Evolutionary conservation across 2,888 invertebrate species (phyloP).

Genomic region (Leucophora obtusa): DNA sequence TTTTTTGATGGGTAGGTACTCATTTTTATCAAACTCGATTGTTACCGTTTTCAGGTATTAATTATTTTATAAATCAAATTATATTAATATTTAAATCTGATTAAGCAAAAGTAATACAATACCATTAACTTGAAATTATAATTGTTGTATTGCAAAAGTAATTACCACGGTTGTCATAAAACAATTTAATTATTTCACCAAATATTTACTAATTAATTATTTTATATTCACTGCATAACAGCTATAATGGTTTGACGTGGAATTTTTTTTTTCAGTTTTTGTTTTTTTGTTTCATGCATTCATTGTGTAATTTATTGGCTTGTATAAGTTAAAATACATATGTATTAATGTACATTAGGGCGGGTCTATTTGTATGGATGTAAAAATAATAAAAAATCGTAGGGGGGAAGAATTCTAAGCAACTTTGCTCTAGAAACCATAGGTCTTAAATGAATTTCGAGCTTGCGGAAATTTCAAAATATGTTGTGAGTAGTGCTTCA

Average conservation of each 20-base stretch:
- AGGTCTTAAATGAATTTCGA: no score
- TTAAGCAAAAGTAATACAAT: slow-evolving; percentile 37
- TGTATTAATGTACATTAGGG: no score
- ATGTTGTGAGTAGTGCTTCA: no score
- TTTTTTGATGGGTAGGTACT: no score
- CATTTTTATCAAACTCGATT: no score
- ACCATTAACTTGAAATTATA: slow-evolving; percentile 48
- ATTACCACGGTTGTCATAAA: slow-evolving; percentile 53
- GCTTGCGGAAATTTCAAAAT: no score
- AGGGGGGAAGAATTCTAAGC: no score
- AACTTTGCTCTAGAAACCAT: no score
- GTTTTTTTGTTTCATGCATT: neutral
- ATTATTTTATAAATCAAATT: slow-evolving; percentile 8
- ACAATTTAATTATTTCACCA: slow-evolving; percentile 57
- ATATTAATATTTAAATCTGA: slow-evolving; percentile 29
- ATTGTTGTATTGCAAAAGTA: slow-evolving; percentile 50
- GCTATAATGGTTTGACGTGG: slow-evolving; percentile 43
- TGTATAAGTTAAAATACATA: neutral
- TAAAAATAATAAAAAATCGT: no score
- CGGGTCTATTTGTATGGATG: no score
- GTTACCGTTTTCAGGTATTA: no score
- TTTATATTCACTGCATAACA: slow-evolving; percentile 55
- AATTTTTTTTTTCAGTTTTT: slow-evolving; percentile 6
- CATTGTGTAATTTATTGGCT: neutral
- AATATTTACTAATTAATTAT: slow-evolving; percentile 61